Evolutionary conservation across 1,140 invertebrate genomes (phyloP).

Genomic region (Bombus turneri): DNA sequence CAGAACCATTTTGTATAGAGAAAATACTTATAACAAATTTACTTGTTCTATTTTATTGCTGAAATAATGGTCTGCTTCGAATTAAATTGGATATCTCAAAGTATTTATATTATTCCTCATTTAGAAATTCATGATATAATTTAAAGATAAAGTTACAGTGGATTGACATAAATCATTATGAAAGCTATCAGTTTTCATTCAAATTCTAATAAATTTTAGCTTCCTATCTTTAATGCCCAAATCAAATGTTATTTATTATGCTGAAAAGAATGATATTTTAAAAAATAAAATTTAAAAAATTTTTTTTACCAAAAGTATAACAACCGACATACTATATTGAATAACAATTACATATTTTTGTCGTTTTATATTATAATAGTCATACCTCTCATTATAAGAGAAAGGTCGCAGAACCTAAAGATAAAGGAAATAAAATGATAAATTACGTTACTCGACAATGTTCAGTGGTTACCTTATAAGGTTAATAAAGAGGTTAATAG

Average conservation of each 20-base stretch:
- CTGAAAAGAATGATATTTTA: background rate
- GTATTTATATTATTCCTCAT: slow-evolving; percentile 9
- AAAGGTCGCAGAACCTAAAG: background rate
- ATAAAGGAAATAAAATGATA: background rate
- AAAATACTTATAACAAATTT: slow-evolving; percentile 27
- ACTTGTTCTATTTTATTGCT: slow-evolving; percentile 19
- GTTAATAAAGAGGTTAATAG: background rate
- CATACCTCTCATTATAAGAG: background rate
- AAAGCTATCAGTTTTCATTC: slow-evolving; percentile 1
- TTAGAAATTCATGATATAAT: slow-evolving; percentile 20
- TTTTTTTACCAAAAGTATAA: background rate
- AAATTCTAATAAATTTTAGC: background rate
- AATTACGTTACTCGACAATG: background rate
- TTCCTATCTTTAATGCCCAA: background rate
- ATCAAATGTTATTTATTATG: background rate
- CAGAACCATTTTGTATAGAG: background rate
- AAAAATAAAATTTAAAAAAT: background rate
- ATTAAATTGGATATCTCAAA: slow-evolving; percentile 8
- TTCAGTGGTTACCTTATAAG: background rate
- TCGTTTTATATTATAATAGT: background rate
- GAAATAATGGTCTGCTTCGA: background rate
- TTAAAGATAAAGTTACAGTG: background rate
- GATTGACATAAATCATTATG: background rate
- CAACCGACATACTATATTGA: background rate
- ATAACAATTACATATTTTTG: background rate